A percentile compares a stretch with the other conserved stretches of the same genome.
These are phyloP conservation scores for Lithophane socia DNA, from an alignment of 2,888 invertebrate genomes.

Conservation along the genomic window DNA sequence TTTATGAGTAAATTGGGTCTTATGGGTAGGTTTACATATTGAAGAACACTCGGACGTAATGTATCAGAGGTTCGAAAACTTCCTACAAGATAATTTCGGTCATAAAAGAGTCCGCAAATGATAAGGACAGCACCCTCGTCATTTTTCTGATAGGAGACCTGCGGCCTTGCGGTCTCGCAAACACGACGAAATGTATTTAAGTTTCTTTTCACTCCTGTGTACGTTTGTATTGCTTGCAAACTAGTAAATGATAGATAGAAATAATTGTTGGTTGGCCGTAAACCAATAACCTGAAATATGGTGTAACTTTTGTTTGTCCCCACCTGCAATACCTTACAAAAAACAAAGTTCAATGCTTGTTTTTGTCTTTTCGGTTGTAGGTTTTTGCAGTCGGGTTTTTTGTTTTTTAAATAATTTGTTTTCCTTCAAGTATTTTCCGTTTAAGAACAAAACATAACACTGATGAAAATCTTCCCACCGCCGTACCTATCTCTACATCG, in stretches of 20 bases:
- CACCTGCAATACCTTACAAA: too few relatives aligned
- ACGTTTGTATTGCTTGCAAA: not conserved
- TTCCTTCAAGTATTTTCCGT: too few relatives aligned
- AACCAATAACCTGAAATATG: too few relatives aligned
- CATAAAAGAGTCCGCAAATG: slow-evolving; percentile 65
- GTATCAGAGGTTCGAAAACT: slow-evolving; percentile 47
- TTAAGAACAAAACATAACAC: too few relatives aligned
- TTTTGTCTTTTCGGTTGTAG: too few relatives aligned
- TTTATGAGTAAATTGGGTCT: slow-evolving; percentile 61
- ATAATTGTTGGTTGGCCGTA: too few relatives aligned
- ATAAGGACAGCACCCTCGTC: slow-evolving; percentile 72
- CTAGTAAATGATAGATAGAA: not conserved
- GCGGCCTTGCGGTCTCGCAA: slow-evolving; percentile 29
- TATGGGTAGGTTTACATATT: slow-evolving; percentile 38
- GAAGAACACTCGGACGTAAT: slow-evolving; percentile 36
- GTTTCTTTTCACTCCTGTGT: slow-evolving; percentile 10
- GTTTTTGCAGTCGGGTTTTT: too few relatives aligned
- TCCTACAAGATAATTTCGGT: slow-evolving; percentile 59
- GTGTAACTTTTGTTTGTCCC: too few relatives aligned
- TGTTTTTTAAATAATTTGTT: too few relatives aligned
- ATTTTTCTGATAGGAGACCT: slow-evolving; percentile 58
- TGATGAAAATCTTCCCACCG: too few relatives aligned
- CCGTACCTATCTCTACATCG: too few relatives aligned
- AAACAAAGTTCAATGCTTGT: too few relatives aligned
- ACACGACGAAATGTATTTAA: slow-evolving; percentile 33